Evolutionary conservation across 2,113 vertebrate species (phyloP), one percentile per base, ranked within the genome.

Genomic region (Hystrix brachyura): DNA sequence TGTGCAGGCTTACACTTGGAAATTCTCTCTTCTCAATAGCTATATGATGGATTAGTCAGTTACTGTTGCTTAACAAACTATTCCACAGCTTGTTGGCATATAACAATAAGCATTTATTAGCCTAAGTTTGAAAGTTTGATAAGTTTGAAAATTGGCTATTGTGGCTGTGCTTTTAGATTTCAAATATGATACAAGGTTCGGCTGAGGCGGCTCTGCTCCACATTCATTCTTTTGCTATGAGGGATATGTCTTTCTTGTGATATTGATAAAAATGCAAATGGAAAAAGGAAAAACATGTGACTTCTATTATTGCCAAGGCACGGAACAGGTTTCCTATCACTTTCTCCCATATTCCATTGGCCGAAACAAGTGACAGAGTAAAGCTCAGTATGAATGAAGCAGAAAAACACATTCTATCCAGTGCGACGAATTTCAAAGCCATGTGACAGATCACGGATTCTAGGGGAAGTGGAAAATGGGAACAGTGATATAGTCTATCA

Each of bases 291-390:
- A 91, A 80, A 25, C 46, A 32, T 53, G 62, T 79, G 14, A 67
- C 90, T 90, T 74, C 43, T 57, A 7, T 91, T 89, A 88, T 32
- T 78, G 18, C 5, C n/a, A 89, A 71, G 11, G 57, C n/a, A 80
- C 84, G 23, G 18, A 65, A 84, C 7, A 82, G 6, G 27, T 48
- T 43, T 53, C 32, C 62, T 94, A 32, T 92, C 1, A 43, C 60
- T 90, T 83, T 95, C 79, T 74, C 21, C 51, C 51, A 62, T n/a
- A 62, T 96, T 87, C 67, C 53, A 86, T 14, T 89, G 59, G 51
- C 34, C 64, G 43, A 90, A 92, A 69, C 67, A 95, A 95, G 67
- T 84, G n/a, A 34, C 48, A 46, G 12, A 72, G 51, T 12, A 60
- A 67, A 96, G 55, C 65, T 55, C 53, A 65, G 62, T 34, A 81